Evolutionary conservation across 53 echinoderm and acorn worm species (phyloP), one percentile per base, ranked within the genome.

Genomic region (Arbacia lixula): DNA sequence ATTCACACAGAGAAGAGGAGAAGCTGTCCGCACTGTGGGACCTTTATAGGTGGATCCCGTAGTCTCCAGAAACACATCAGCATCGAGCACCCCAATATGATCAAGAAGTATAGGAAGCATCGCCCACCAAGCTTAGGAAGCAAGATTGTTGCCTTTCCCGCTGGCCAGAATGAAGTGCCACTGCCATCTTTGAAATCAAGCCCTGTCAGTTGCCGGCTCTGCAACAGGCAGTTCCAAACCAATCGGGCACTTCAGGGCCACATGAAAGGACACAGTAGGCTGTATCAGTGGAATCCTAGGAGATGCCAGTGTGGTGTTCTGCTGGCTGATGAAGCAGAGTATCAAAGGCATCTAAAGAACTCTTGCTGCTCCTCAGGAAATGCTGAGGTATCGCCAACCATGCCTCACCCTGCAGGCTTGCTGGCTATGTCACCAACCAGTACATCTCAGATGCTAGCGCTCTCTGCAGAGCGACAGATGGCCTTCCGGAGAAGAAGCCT

Each of bases 1-100:
- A 85, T 91, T 28, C 91, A 91, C 71, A 79, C 87, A 5, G 91
- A 91, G 30, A 91, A 91, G 52, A 66, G 68, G 27, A 71, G 81
- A 66, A 87, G 68, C 28, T 91, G 91, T 32, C 84, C 84, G 12
- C 79, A 87, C 50, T 91, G 91, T 40, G 91, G 91, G 30, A 42
- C 63, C 3, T 63, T 50, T 25, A 46, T 81, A n/a, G 82, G 82
- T 30, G 82, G 82, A 2, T 43, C 51, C 17, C 62, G 64, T 22
- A 81, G 82, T 41, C 30, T 81, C 41, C 82, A 81, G 61, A 81
- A 81, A 12, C 82, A 81, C 64, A 61, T 81, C 29, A 63, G 63
- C n/a, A 49, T 26, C 16, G 82, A 63, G 32, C 82, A 81, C 49
- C 62, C 82, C 29, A 26, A 50, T 20, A 29, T 53, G 31, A 52